Conservation (phyloP, 2,113 vertebrate species). For the Albula goreensis region DNA sequence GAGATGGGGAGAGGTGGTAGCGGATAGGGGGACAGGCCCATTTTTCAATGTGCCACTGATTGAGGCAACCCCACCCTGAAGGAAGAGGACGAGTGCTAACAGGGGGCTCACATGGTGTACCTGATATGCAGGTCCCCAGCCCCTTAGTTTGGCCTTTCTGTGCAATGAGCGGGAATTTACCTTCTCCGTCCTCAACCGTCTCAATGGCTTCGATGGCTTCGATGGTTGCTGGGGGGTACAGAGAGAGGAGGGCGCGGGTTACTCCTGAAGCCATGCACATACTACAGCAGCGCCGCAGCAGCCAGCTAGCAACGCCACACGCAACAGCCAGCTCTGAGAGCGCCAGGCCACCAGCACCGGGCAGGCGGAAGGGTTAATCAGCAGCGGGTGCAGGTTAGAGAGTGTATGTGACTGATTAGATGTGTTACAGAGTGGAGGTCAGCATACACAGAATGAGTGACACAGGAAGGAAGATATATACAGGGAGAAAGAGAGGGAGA, state of each 20-base stretch:
- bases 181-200: slow-evolving; percentile 59
- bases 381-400: slow-evolving; percentile 5
- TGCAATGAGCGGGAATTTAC: slow-evolving; percentile 43
- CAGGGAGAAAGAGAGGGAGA: slow-evolving; percentile 28
- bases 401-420: neutral
- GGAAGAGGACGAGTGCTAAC: neutral
- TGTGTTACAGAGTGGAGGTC: neutral
- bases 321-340: neutral
- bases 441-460: slow-evolving; percentile 34
- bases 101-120: neutral
- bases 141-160: neutral
- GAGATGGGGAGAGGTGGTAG: neutral
- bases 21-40: neutral
- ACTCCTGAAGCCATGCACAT: slow-evolving; percentile 30
- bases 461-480: slow-evolving; percentile 34
- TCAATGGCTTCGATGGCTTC: slow-evolving; percentile 63
- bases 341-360: neutral
- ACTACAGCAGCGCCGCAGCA: neutral
- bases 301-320: slow-evolving; percentile 1
- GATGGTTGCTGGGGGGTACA: slow-evolving; percentile 53
- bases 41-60: neutral
- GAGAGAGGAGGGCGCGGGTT: slow-evolving; percentile 30
- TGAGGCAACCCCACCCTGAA: neutral
- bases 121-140: neutral
- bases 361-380: neutral